Percentiles rank a stretch among this genome's conserved stretches.
These are phyloP conservation scores for Thymallus thymallus DNA, from an alignment of 2,113 vertebrate species.

Conservation along the genomic window DNA sequence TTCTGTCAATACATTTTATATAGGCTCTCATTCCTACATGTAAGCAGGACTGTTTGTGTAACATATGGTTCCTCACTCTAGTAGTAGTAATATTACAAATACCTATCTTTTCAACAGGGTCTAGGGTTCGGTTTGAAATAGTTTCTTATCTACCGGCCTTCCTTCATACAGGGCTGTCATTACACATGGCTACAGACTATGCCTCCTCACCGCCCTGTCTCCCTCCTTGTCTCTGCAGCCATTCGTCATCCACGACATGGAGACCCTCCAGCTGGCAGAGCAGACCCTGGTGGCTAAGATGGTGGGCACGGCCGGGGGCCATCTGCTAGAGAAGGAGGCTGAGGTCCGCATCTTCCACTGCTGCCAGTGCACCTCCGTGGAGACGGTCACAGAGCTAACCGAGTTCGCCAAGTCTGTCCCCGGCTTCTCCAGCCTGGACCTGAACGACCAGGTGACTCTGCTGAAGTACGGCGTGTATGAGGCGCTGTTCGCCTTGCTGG, in stretches of 20 bases:
- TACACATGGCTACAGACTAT: not conserved
- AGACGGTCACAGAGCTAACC: conserved; percentile 89
- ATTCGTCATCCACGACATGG: conserved; percentile 98
- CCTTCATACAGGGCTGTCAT: no score
- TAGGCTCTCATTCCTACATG: not conserved
- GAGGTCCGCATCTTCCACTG: conserved; percentile 97
- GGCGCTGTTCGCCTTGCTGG: conserved; percentile 94
- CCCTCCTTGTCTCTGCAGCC: conserved; percentile 72
- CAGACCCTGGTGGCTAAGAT: conserved; percentile 91
- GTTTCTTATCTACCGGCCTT: no score
- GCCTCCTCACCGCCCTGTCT: not conserved
- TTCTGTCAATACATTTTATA: not conserved
- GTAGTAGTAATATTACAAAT: not conserved
- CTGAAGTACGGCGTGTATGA: conserved; percentile 96
- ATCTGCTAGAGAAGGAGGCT: conserved; percentile 86
- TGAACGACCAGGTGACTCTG: conserved; percentile 96
- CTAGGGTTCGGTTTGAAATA: not conserved
- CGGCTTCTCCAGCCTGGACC: conserved; percentile 84
- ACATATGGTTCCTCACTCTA: not conserved
- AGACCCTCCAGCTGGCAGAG: conserved; percentile 93
- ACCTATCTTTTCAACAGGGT: not conserved
- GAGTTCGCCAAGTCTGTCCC: conserved; percentile 96
- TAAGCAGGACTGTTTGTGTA: not conserved
- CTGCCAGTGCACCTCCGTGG: conserved; percentile 89
- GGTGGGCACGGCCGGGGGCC: conserved; percentile 77